Percentiles rank a stretch among this genome's conserved stretches.
Evolutionary conservation across 2,797 vertebrate species (phyloP).

Genomic region (Manis crassicaudata): DNA sequence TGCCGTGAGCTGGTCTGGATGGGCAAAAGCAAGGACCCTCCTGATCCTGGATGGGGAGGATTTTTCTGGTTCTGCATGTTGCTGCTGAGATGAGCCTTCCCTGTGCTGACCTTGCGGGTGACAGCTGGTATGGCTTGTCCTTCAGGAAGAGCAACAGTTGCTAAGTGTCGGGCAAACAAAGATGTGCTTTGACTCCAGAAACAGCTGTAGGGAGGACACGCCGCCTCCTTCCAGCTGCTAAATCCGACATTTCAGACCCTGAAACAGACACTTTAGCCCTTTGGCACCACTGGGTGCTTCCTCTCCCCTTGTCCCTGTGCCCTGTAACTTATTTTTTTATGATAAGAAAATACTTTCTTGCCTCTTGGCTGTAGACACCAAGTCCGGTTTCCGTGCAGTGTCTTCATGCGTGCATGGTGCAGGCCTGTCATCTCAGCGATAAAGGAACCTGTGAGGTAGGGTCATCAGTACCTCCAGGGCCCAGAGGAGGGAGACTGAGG

Average conservation of each 20-base stretch:
- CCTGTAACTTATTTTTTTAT: background rate
- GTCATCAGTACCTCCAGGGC: background rate
- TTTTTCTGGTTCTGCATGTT: conserved; percentile 77
- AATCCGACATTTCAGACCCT: conserved; percentile 67
- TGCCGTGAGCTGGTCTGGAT: too few species aligned
- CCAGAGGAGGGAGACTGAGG: background rate
- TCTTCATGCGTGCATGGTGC: too few species aligned
- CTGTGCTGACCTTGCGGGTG: conserved; percentile 77
- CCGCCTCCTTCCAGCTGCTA: conserved; percentile 85
- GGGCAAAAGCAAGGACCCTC: background rate
- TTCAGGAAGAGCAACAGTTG: conserved; percentile 83
- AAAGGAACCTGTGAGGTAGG: too few species aligned
- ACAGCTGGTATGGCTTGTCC: conserved; percentile 84
- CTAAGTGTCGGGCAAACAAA: conserved; percentile 87
- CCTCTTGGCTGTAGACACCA: background rate
- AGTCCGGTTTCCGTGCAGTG: background rate
- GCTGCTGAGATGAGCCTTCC: conserved; percentile 71
- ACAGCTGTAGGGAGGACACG: conserved; percentile 84
- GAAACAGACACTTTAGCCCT: conserved; percentile 79
- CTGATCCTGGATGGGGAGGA: conserved; percentile 70
- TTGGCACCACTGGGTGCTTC: conserved; percentile 62
- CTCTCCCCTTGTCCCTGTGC: background rate
- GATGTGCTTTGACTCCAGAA: conserved; percentile 85
- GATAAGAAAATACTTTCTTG: background rate
- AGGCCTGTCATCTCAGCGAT: background rate